phyloP scores from a whole-genome alignment of 30 jellyfish, hydroid and myxozoan genomes.

The Mastigias papua region DNA sequence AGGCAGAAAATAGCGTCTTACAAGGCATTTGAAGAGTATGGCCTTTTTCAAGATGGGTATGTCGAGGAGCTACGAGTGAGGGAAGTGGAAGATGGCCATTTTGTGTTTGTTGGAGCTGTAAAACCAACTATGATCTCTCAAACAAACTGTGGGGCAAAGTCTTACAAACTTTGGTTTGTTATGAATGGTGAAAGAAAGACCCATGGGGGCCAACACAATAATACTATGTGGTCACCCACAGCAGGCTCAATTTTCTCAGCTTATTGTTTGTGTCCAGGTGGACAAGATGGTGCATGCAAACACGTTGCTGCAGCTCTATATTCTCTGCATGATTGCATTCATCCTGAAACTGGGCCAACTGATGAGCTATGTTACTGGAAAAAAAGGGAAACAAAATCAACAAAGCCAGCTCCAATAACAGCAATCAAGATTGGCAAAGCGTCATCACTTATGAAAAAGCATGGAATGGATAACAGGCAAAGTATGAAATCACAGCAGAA shows the following conservation, averaged over 20 bases:
- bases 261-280: constrained; percentile 68
- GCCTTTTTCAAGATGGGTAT: constrained; percentile 41
- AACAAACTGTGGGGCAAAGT: constrained; percentile 57
- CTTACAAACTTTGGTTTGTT: constrained; percentile 54
- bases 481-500: constrained; percentile 41
- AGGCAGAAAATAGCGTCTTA: constrained; percentile 33
- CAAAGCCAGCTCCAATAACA: constrained; percentile 66
- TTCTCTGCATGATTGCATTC: constrained; percentile 72
- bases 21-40: constrained; percentile 56
- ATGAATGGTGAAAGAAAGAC: constrained; percentile 55
- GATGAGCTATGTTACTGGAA: constrained; percentile 65
- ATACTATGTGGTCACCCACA: constrained; percentile 62
- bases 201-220: constrained; percentile 38
- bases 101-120: constrained; percentile 60
- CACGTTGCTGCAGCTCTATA: constrained; percentile 70
- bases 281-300: constrained; percentile 73
- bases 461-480: constrained; percentile 35
- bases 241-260: constrained; percentile 65
- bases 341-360: constrained; percentile 71
- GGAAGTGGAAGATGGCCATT: constrained; percentile 41
- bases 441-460: constrained; percentile 47
- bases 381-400: constrained; percentile 51
- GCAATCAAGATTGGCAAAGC: constrained; percentile 70
- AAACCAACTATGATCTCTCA: constrained; percentile 59
- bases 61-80: constrained; percentile 38